Percentiles rank a stretch among this genome's conserved stretches.
These are phyloP conservation scores for Camponotus fellah DNA, from an alignment of 2,888 invertebrate genomes.

Conservation along the genomic window DNA sequence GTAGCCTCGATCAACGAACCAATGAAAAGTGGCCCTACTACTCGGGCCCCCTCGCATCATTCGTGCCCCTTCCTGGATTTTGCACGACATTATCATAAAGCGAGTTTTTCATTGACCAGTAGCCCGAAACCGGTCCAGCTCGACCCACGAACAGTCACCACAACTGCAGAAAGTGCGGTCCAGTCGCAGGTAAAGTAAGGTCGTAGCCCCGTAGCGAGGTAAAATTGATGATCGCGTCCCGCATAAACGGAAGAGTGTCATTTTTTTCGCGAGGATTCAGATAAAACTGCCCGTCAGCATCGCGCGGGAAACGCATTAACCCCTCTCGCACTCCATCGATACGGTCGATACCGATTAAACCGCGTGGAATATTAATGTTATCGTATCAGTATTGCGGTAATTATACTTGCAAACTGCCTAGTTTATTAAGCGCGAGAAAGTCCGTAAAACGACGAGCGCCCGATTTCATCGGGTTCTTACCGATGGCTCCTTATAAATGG, in stretches of 20 bases:
- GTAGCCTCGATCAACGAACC: slow-evolving; percentile 69
- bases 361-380: slow-evolving; percentile 42
- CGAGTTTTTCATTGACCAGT: slow-evolving; percentile 84
- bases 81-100: slow-evolving; percentile 79
- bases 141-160: slow-evolving; percentile 61
- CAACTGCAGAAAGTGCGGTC: slow-evolving; percentile 47
- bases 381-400: slow-evolving; percentile 25
- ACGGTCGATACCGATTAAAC: slow-evolving; percentile 28
- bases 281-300: slow-evolving; percentile 17
- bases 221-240: slow-evolving; percentile 39
- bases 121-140: slow-evolving; percentile 81
- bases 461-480: slow-evolving; percentile 44
- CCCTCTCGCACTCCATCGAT: neutral
- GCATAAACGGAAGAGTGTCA: neutral
- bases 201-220: slow-evolving; percentile 8
- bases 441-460: slow-evolving; percentile 33
- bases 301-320: slow-evolving; percentile 28
- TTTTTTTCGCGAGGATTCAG: slow-evolving; percentile 15
- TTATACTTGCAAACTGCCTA: slow-evolving; percentile 28
- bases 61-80: slow-evolving; percentile 14
- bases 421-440: slow-evolving; percentile 41
- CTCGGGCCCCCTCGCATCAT: slow-evolving; percentile 35
- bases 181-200: slow-evolving; percentile 8
- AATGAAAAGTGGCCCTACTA: slow-evolving; percentile 61
- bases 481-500: slow-evolving; percentile 33